phyloP scores from a whole-genome alignment of 2,888 invertebrate species.

The Scelioninae gen. 1 region DNA sequence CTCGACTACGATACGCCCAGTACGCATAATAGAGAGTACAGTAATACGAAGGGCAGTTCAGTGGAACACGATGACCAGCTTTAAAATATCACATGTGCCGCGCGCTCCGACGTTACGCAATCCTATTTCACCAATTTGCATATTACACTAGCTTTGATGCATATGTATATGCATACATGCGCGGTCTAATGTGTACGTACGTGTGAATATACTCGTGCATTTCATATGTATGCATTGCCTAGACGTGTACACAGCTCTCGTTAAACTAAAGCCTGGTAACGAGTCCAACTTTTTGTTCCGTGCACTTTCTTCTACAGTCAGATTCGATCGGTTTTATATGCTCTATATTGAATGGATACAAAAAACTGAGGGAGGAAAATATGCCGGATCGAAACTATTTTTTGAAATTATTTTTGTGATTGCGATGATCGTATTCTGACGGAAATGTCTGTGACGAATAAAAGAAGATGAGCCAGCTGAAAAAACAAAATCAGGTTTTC shows the following conservation, averaged over 20 bases:
- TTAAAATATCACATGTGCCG: conserved; percentile 78
- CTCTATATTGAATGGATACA: conserved; percentile 44
- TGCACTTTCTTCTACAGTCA: conserved; percentile 51
- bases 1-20: conserved; percentile 61
- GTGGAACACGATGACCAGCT: conserved; percentile 72
- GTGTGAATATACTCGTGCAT: conserved; percentile 50
- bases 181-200: conserved; percentile 58
- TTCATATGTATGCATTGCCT: conserved; percentile 63
- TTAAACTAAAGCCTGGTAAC: conserved; percentile 71
- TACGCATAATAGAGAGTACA: conserved; percentile 63
- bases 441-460: no score
- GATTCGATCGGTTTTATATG: conserved; percentile 57
- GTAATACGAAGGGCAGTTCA: conserved; percentile 65
- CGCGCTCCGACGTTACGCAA: conserved; percentile 76
- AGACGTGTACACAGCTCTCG: conserved; percentile 67
- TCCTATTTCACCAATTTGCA: conserved; percentile 83
- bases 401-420: conserved; percentile 33
- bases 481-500: no score
- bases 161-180: conserved; percentile 65
- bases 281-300: conserved; percentile 67
- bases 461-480: no score
- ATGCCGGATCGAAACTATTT: conserved; percentile 18
- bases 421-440: no score
- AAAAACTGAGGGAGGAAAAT: conserved; percentile 35
- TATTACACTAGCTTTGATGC: conserved; percentile 75